Evolutionary conservation across 2,888 invertebrate species (phyloP), one percentile per base, ranked within the genome.

Genomic region (Synanthedon vespiformis): DNA sequence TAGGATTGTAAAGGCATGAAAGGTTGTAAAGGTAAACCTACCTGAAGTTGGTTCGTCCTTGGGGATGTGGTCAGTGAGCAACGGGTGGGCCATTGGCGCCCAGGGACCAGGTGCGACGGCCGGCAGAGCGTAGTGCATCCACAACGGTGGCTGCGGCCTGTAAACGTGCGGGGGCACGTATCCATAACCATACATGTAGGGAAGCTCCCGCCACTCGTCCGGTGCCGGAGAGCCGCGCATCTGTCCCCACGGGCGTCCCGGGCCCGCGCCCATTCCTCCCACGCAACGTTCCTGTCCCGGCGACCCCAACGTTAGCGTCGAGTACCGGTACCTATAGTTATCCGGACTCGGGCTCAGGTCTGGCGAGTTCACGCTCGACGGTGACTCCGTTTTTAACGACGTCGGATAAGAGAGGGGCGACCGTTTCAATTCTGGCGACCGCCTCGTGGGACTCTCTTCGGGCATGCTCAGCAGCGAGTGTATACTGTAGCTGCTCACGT

Each of bases 401-500:
- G 77, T 67, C 52, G 64, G 62, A 53, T 68, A 61, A 58, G 66
- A 61, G 52, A 65, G 67, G 67, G 80, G 70, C 65, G 76, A 70
- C 70, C 78, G 72, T 54, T 56, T 55, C 34, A 55, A 51, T 18
- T 52, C 55, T 78, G 70, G 74, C 70, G 81, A 18, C 79, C 89
- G 62, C 84, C 83, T 67, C 70, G 80, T 59, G 61, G 81, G 66
- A 58, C 72, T 69, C 62, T 84, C 88, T 61, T 87, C 88, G 41
- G 89, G 75, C 90, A 92, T 91, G 56, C 93, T 92, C 65, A 95
- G 87, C 72, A 95, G 88, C 58, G 95, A 94, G 70, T 94, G 94
- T 76, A 95, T 95, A 86, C 95, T 95, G 83, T 95, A 95, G 74
- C 93, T 94, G 79, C 93, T 92, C 60, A 90, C 89, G 65, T 90